phyloP scores from a whole-genome alignment of 2,888 invertebrate species.

The Serripes groenlandicus region DNA sequence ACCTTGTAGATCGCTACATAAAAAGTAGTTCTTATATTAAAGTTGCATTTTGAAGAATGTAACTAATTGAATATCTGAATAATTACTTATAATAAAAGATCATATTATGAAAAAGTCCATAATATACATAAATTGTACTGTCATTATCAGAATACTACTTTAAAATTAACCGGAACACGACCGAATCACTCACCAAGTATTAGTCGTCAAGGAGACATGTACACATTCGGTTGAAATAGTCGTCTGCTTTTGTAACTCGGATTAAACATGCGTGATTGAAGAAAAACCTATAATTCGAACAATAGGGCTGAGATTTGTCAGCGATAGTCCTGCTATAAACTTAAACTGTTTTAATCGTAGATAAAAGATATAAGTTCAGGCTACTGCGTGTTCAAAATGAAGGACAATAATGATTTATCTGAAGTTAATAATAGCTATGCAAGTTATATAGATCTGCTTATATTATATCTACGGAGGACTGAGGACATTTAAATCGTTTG shows the following conservation, averaged over 20 bases:
- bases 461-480: too few species aligned
- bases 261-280: conserved; percentile 19
- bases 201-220: conserved; percentile 63
- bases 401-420: too few species aligned
- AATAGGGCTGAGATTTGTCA: conserved; percentile 58
- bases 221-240: conserved; percentile 55
- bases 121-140: too few species aligned
- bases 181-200: background rate
- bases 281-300: conserved; percentile 61
- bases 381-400: background rate
- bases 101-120: too few species aligned
- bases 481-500: too few species aligned
- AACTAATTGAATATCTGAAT: background rate
- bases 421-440: too few species aligned
- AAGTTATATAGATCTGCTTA: too few species aligned
- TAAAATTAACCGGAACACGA: conserved; percentile 26
- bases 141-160: too few species aligned
- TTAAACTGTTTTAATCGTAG: conserved; percentile 17
- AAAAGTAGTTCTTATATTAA: conserved; percentile 31
- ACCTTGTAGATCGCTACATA: background rate
- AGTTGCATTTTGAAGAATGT: background rate
- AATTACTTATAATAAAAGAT: too few species aligned
- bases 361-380: conserved; percentile 3
- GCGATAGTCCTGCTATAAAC: conserved; percentile 13
- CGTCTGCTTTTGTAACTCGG: conserved; percentile 49